Evolutionary conservation across 2,797 vertebrate species (phyloP).

Genomic region (Xyrichtys novacula): DNA sequence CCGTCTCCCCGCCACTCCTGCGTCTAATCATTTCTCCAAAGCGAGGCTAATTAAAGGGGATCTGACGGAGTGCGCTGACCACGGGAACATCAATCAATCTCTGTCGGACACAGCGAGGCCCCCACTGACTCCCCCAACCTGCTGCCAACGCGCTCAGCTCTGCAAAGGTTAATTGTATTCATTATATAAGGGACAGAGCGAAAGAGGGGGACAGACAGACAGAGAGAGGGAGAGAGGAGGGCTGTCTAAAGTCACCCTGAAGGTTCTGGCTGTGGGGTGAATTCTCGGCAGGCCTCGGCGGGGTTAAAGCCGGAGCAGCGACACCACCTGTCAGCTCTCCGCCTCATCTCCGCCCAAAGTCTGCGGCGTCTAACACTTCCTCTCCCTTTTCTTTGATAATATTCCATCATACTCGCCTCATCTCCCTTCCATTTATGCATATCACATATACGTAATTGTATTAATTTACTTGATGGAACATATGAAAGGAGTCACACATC

Average conservation of each 20-base stretch:
- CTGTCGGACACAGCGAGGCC: constrained; percentile 70
- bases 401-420: constrained; percentile 28
- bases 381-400: not conserved
- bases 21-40: constrained; percentile 73
- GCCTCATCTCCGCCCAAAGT: constrained; percentile 18
- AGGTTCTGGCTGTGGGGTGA: constrained; percentile 58
- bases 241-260: constrained; percentile 79
- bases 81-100: constrained; percentile 85
- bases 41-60: constrained; percentile 84
- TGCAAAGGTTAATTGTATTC: constrained; percentile 87
- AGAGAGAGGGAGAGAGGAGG: constrained; percentile 11
- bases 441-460: constrained; percentile 52
- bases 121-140: constrained; percentile 70
- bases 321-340: constrained; percentile 60
- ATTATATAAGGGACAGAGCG: constrained; percentile 77
- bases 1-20: constrained; percentile 66
- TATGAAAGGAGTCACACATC: constrained; percentile 65
- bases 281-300: constrained; percentile 50
- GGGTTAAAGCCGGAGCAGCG: constrained; percentile 62
- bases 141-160: constrained; percentile 70
- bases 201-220: constrained; percentile 22
- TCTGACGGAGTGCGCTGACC: constrained; percentile 79
- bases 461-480: constrained; percentile 68
- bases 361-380: not conserved
- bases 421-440: constrained; percentile 42